A percentile compares a stretch with the other conserved stretches of the same genome.
Conservation (phyloP, 2,888 invertebrate species). For the Ephialtes manifestator region DNA sequence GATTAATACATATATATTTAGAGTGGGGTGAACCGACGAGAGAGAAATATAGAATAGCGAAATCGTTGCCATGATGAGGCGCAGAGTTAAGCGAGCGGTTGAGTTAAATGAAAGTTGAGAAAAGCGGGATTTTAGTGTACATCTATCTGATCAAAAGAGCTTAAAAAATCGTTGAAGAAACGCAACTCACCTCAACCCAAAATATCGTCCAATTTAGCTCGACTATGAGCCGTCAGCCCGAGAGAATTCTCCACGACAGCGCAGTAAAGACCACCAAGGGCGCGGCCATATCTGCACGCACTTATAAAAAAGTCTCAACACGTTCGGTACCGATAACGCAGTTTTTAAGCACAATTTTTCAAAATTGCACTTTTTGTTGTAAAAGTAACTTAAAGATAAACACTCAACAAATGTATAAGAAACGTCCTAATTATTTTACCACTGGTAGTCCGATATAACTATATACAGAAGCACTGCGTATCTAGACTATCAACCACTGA, state of each 20-base stretch:
- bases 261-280: background rate
- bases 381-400: background rate
- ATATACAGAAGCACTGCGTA: no score
- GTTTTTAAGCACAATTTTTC: background rate
- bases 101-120: no score
- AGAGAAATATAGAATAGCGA: no score
- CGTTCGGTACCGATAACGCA: background rate
- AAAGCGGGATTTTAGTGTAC: no score
- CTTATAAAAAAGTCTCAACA: background rate
- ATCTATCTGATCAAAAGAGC: no score
- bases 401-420: background rate
- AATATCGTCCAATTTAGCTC: no score
- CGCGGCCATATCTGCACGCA: background rate
- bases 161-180: background rate
- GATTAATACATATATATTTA: no score
- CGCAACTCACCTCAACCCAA: background rate
- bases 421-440: background rate
- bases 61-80: no score
- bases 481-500: no score
- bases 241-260: background rate
- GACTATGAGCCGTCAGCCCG: background rate
- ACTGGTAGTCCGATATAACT: background rate
- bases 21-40: no score
- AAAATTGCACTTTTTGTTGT: background rate
- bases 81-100: no score